Percentiles rank a stretch among this genome's conserved stretches.
Conservation (phyloP, 2,888 invertebrate genomes). For the Rhorus exstirpatorius region DNA sequence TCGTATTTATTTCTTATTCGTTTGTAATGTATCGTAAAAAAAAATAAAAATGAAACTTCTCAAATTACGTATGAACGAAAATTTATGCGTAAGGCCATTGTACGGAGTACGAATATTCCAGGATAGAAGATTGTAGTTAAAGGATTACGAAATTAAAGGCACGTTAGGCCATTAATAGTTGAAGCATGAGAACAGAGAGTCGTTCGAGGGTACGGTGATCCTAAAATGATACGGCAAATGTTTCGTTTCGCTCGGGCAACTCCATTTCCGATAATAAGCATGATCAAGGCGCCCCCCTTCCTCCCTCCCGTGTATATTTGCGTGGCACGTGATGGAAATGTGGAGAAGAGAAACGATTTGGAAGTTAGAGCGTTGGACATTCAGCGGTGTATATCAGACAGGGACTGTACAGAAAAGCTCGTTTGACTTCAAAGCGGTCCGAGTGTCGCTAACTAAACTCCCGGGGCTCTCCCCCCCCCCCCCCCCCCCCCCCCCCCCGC, state of each 20-base stretch:
- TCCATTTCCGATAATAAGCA: slow-evolving; percentile 80
- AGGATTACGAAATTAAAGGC: not conserved
- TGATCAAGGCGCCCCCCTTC: slow-evolving; percentile 76
- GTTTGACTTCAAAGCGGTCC: slow-evolving; percentile 82
- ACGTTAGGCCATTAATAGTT: not conserved
- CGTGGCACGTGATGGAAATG: slow-evolving; percentile 11
- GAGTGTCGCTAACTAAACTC: slow-evolving; percentile 85
- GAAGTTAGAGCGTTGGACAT: slow-evolving; percentile 48
- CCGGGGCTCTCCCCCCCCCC: slow-evolving; percentile 62
- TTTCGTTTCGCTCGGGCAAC: slow-evolving; percentile 55
- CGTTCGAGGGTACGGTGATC: slow-evolving; percentile 26
- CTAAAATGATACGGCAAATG: slow-evolving; percentile 46
- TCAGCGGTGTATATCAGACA: slow-evolving; percentile 59
- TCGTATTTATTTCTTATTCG: no score
- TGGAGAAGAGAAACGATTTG: slow-evolving; percentile 47
- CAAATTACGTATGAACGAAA: no score
- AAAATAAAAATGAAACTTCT: no score
- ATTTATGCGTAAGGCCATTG: no score
- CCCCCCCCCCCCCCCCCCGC: not conserved
- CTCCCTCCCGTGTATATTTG: slow-evolving; percentile 1
- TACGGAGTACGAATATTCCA: no score
- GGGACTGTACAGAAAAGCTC: slow-evolving; percentile 74
- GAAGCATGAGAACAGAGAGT: slow-evolving; percentile 15
- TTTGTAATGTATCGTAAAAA: no score
- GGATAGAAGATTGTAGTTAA: no score